Evolutionary conservation across 1,140 invertebrate species (phyloP), one percentile per base, ranked within the genome.

Genomic region (Campodea augens): DNA sequence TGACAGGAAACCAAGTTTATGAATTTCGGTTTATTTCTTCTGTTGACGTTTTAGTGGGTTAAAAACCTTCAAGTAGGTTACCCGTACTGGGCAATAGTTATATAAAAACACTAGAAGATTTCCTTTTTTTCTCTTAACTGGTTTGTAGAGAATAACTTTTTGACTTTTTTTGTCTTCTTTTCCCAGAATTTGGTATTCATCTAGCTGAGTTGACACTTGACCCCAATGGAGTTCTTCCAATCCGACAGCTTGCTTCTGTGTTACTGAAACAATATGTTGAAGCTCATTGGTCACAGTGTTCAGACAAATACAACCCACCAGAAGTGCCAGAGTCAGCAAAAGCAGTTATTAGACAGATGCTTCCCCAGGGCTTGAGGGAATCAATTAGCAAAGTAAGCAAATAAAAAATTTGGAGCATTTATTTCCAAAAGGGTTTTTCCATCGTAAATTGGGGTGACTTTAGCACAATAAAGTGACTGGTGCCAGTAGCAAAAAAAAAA

Each of bases 201-300:
- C 57, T 84, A 38, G 71, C 78, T 1, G 78, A 84, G 59, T 68
- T 83, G 39, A 77, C 77, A 2, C 60, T 83, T 21, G 75, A 82
- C 58, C 62, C 68, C n/a, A 66, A 69, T 52, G 70, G 74, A n/a
- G 65, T 65, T 41, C 58, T 77, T 32, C 61, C 76, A 13, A 65
- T 77, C 44, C 64, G 81, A 43, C 80, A 84, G 56, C 60, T 85
- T 44, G 72, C 81, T 0, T 78, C 77, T 18, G 73, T 84, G 18
- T 60, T 85, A 41, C 61, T 85, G 12, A 79, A 77, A 42, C 78
- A 81, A 47, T 84, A 83, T 64, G 75, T 83, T 19, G 75, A 81
- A 53, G 67, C 63, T 29, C 81, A 83, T 57, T 85, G 81, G 81
- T 67, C 58, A 48, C 55, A 65, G 29, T 42, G 64, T 20, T 63